A percentile compares a stretch with the other conserved stretches of the same genome.
Conservation (phyloP, 1,140 invertebrate species). For the Euschistus heros region DNA sequence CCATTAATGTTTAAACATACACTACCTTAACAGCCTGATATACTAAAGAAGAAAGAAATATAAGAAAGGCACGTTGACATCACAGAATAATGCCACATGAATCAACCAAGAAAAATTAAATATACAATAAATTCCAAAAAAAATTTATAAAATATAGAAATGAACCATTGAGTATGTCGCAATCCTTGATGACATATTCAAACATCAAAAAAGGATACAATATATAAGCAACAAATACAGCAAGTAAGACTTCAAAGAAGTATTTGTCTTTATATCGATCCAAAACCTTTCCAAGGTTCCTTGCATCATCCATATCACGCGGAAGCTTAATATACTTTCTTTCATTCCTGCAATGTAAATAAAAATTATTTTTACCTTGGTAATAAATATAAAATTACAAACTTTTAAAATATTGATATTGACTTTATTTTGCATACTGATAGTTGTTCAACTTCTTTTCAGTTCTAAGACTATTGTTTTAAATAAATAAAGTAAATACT, state of each 20-base stretch:
- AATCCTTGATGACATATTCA: too few relatives aligned
- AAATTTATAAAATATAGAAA: too few relatives aligned
- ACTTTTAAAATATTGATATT: not conserved
- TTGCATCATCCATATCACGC: constrained; percentile 89
- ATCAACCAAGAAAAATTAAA: too few relatives aligned
- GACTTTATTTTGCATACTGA: not conserved
- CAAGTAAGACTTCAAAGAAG: constrained; percentile 81
- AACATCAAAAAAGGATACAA: constrained; percentile 96
- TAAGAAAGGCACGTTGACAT: too few relatives aligned
- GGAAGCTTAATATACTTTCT: constrained; percentile 82
- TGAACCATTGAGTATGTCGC: too few relatives aligned
- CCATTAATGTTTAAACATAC: too few relatives aligned
- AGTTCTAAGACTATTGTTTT: not conserved
- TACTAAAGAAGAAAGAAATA: too few relatives aligned
- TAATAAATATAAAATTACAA: not conserved
- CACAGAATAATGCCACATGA: too few relatives aligned
- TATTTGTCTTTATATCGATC: constrained; percentile 90
- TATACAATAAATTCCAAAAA: too few relatives aligned
- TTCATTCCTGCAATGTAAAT: constrained; percentile 60
- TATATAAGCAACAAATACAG: constrained; percentile 86
- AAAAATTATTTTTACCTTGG: not conserved
- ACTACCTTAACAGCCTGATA: too few relatives aligned
- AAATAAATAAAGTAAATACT: constrained; percentile 37
- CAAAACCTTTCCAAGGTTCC: constrained; percentile 82
- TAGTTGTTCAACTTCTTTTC: not conserved